These are phyloP conservation scores for Ernsta delagoae DNA, from an alignment of 2,888 invertebrate genomes.

Conservation along the genomic window DNA sequence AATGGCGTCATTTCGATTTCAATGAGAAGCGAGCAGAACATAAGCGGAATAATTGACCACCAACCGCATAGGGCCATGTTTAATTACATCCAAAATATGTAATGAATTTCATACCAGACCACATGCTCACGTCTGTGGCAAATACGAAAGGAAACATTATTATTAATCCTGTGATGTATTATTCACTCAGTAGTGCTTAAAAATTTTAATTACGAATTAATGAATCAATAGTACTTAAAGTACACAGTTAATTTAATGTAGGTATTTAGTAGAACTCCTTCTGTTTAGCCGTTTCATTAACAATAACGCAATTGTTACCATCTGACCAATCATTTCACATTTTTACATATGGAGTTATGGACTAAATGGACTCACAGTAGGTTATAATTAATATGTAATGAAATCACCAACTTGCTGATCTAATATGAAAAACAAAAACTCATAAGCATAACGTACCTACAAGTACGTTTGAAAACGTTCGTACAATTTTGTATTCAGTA, in stretches of 20 bases:
- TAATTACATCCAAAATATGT: slow-evolving; percentile 34
- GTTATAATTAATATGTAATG: background rate
- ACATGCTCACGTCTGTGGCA: background rate
- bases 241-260: slow-evolving; percentile 25
- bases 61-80: slow-evolving; percentile 36
- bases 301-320: slow-evolving; percentile 14
- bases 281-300: slow-evolving; percentile 17
- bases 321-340: slow-evolving; percentile 7
- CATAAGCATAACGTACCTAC: background rate
- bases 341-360: slow-evolving; percentile 6
- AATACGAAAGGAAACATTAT: slow-evolving; percentile 19
- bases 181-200: slow-evolving; percentile 8
- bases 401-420: slow-evolving; percentile 20
- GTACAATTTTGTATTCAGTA: background rate
- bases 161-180: slow-evolving; percentile 16
- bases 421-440: background rate
- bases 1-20: slow-evolving; percentile 45
- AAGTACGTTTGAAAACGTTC: background rate
- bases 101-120: slow-evolving; percentile 27
- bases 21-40: slow-evolving; percentile 38
- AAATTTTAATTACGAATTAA: slow-evolving; percentile 30
- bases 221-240: slow-evolving; percentile 24
- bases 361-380: background rate
- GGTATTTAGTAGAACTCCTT: slow-evolving; percentile 18
- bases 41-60: slow-evolving; percentile 39